Evolutionary conservation across 2,797 vertebrate genomes (phyloP).

Genomic region (Onychomys arenicola): DNA sequence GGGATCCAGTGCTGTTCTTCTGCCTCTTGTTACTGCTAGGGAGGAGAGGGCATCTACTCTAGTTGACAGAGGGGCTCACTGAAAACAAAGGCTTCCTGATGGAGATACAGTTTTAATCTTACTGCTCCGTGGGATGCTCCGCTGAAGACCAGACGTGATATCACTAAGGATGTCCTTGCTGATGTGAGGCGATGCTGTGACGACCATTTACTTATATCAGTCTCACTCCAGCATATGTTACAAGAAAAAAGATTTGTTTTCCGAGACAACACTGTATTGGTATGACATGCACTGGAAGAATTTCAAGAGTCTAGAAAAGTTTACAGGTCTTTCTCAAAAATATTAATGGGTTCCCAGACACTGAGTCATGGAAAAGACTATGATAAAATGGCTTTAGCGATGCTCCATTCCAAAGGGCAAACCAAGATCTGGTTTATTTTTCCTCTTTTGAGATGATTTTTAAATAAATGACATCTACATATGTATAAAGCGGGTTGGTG

Average conservation of each 20-base stretch:
- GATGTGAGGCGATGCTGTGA: background rate
- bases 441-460: slow-evolving; percentile 53
- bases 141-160: background rate
- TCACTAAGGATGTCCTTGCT: background rate
- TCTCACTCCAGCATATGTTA: background rate
- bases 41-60: slow-evolving; percentile 11
- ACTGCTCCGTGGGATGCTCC: background rate
- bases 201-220: background rate
- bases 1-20: background rate
- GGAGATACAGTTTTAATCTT: background rate
- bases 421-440: slow-evolving; percentile 63
- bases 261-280: background rate
- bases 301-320: slow-evolving; percentile 36
- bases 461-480: slow-evolving; percentile 10
- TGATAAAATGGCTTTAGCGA: slow-evolving; percentile 35
- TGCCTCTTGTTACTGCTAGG: background rate
- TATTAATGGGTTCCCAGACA: slow-evolving; percentile 24
- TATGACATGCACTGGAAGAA: background rate
- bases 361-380: background rate
- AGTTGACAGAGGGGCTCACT: background rate
- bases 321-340: slow-evolving; percentile 31
- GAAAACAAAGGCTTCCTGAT: background rate
- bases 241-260: slow-evolving; percentile 25
- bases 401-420: slow-evolving; percentile 26
- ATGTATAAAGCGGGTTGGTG: slow-evolving; percentile 27